Percentiles rank a stretch among this genome's conserved stretches.
Evolutionary conservation across 2,113 vertebrate species (phyloP).

Genomic region (Megalops atlanticus): DNA sequence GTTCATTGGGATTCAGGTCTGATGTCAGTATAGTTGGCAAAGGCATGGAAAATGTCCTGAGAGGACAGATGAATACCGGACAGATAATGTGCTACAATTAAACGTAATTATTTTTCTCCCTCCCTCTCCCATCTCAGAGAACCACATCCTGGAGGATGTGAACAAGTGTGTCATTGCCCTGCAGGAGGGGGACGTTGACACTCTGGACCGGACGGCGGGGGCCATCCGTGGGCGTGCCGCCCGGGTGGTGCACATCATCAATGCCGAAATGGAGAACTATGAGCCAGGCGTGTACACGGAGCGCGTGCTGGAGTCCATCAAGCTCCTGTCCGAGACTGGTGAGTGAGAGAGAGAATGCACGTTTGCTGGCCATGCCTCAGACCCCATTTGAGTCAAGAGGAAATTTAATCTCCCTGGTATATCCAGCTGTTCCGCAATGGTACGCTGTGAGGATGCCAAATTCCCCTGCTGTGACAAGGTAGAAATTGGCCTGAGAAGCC

Average conservation of each 20-base stretch:
- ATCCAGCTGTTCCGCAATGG: no score
- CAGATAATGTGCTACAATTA: background rate
- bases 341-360: slow-evolving; percentile 56
- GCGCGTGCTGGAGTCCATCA: slow-evolving; percentile 95
- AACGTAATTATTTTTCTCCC: background rate
- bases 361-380: no score
- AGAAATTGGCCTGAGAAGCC: slow-evolving; percentile 38
- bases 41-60: background rate
- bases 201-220: slow-evolving; percentile 91
- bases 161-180: slow-evolving; percentile 98
- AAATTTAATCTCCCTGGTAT: no score
- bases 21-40: background rate
- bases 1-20: background rate
- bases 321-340: slow-evolving; percentile 96
- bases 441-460: no score
- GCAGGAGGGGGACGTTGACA: slow-evolving; percentile 97
- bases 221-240: slow-evolving; percentile 96
- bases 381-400: no score
- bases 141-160: slow-evolving; percentile 97
- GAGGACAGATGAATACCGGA: background rate
- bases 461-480: background rate
- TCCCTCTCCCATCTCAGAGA: slow-evolving; percentile 75
- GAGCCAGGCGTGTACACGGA: slow-evolving; percentile 97
- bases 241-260: slow-evolving; percentile 97
- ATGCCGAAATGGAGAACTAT: slow-evolving; percentile 98